Conservation (phyloP, 2,888 invertebrate species). For the Metopia argyrocephala region DNA sequence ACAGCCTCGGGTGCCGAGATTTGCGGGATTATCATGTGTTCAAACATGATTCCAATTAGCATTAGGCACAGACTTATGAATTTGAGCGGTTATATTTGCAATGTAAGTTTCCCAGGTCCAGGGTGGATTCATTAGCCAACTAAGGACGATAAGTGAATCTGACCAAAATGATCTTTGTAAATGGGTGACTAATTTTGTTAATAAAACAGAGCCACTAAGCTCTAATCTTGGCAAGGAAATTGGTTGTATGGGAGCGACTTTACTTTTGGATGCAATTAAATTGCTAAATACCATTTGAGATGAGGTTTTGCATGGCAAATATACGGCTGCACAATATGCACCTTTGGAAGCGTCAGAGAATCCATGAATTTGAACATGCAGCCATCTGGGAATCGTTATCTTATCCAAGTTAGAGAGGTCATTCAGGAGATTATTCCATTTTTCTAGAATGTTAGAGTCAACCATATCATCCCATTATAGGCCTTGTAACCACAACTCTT, state of each 20-base stretch:
- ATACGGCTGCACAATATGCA: constrained; percentile 6
- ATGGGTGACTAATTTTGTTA: constrained; percentile 5
- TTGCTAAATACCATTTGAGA: not conserved
- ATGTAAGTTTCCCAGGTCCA: constrained; percentile 24
- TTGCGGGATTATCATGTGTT: too few relatives aligned
- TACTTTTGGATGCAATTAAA: constrained; percentile 36
- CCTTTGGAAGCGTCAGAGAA: too few relatives aligned
- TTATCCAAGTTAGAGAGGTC: too few relatives aligned
- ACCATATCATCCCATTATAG: constrained; percentile 42
- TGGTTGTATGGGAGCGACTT: too few relatives aligned
- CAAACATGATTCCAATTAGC: too few relatives aligned
- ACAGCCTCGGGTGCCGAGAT: too few relatives aligned
- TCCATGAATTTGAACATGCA: constrained; percentile 33
- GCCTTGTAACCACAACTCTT: too few relatives aligned
- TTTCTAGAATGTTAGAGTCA: not conserved
- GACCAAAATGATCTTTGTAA: not conserved
- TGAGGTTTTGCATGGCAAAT: not conserved
- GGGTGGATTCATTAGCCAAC: not conserved
- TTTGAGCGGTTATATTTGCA: too few relatives aligned
- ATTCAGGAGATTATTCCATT: constrained; percentile 14
- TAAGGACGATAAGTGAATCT: constrained; percentile 7
- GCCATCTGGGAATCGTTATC: constrained; percentile 28
- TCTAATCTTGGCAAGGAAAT: not conserved
- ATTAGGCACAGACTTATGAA: too few relatives aligned
- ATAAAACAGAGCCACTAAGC: constrained; percentile 2